Percentiles rank a stretch among this genome's conserved stretches.
phyloP scores from a whole-genome alignment of 2,113 vertebrate species.

The Spilogale gracilis region DNA sequence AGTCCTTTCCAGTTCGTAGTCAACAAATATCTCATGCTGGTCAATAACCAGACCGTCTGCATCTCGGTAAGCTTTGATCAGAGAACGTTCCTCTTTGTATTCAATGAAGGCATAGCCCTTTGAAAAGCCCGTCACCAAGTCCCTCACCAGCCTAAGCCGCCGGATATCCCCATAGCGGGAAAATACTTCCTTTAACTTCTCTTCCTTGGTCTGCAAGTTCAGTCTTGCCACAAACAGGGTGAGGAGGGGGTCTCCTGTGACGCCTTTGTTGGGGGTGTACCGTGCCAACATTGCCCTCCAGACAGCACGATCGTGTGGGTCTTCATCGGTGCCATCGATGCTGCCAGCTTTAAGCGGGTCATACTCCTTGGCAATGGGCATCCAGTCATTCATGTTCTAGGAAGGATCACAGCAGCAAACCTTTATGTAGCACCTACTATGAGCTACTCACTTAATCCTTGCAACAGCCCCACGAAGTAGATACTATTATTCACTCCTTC shows the following conservation, averaged over 20 bases:
- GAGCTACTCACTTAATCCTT: neutral
- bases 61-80: slow-evolving; percentile 93
- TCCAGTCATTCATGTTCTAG: slow-evolving; percentile 94
- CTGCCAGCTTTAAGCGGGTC: slow-evolving; percentile 97
- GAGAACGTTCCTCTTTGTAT: slow-evolving; percentile 94
- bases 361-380: slow-evolving; percentile 94
- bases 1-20: slow-evolving; percentile 95
- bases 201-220: slow-evolving; percentile 95
- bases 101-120: slow-evolving; percentile 96
- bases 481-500: neutral
- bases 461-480: neutral
- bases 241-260: slow-evolving; percentile 94
- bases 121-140: slow-evolving; percentile 96
- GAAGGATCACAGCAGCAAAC: accelerated
- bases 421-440: accelerated
- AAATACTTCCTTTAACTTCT: slow-evolving; percentile 93
- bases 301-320: slow-evolving; percentile 96
- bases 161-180: slow-evolving; percentile 95
- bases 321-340: slow-evolving; percentile 97
- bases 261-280: slow-evolving; percentile 94
- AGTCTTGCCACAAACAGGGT: slow-evolving; percentile 95
- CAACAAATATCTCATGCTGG: slow-evolving; percentile 95
- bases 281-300: slow-evolving; percentile 95
- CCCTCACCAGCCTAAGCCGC: slow-evolving; percentile 93
- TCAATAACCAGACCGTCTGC: slow-evolving; percentile 95